Evolutionary conservation across 2,888 invertebrate species (phyloP), one percentile per base, ranked within the genome.

Genomic region (Panzeria rudis): DNA sequence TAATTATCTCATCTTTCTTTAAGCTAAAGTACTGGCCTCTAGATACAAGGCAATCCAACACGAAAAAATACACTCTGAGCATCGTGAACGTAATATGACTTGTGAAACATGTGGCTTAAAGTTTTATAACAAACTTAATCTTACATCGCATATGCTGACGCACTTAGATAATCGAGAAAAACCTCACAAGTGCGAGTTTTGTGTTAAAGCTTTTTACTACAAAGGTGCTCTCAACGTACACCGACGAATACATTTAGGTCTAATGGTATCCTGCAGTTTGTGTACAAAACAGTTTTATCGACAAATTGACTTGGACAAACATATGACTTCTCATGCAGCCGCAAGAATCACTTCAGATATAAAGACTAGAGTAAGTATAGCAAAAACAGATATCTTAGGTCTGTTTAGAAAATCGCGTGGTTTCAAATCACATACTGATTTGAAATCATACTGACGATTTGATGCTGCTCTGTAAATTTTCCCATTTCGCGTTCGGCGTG

Each of bases 231-330:
- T 81, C n/a, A 86, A 79, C 23, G 11, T 83, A 38, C 85, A 86
- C 7, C 17, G 82, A 2, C 68, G 85, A 13, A 52, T 75, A 32
- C 85, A 85, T 71, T 78, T 82, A 41, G 85, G 85, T 17, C 56
- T 73, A 64, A 78, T 73, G 73, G 41, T 78, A 29, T 4, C 61
- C 3, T 85, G 85, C 23, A 41, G 8, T 15, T 32, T 85, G 15
- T 85, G 85, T 44, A 29, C 78, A 4, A 85, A 85, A 11, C 17
- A 79, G 59, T 85, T 11, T 71, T 75, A 15, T 44, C 77, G 85
- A 3, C 62, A 78, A 64, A 6, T 59, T 8, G 85, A 85, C 17
- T 35, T 85, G 29, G 78, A 85, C 1, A 62, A 11, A 15, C 85
- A 85, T 50, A 71, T 82, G 78, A 2, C 0, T 59, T 59, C 79